Evolutionary conservation across 2,888 invertebrate species (phyloP).

Genomic region (Crematogaster levior): DNA sequence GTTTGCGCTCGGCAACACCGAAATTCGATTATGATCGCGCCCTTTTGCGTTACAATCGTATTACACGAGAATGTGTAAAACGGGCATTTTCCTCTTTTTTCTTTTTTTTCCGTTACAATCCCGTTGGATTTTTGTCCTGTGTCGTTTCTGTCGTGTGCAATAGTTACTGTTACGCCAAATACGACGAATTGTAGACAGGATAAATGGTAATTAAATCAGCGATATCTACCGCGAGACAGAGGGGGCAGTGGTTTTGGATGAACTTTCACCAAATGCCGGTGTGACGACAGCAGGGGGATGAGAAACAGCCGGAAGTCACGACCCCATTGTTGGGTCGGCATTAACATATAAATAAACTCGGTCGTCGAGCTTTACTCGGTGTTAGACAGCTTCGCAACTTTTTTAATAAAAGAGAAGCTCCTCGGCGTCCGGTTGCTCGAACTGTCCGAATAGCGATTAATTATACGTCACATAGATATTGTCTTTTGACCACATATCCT

Average conservation of each 20-base stretch:
- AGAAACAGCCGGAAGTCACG: conserved; percentile 66
- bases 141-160: conserved; percentile 6
- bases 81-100: conserved; percentile 17
- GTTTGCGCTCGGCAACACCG: conserved; percentile 51
- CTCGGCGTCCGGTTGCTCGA: conserved; percentile 21
- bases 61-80: conserved; percentile 44
- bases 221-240: conserved; percentile 64
- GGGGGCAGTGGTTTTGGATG: conserved; percentile 55
- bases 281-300: conserved; percentile 38
- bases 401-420: conserved; percentile 67
- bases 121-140: conserved; percentile 36
- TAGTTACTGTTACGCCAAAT: conserved; percentile 19
- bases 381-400: conserved; percentile 62
- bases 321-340: conserved; percentile 60
- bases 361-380: conserved; percentile 46
- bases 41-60: conserved; percentile 54
- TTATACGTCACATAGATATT: conserved; percentile 51
- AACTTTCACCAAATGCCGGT: conserved; percentile 72
- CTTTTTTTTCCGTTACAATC: conserved; percentile 18
- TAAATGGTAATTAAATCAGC: conserved; percentile 75
- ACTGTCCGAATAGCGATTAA: conserved; percentile 57
- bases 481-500: conserved; percentile 4
- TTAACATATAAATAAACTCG: conserved; percentile 72
- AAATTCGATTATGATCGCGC: conserved; percentile 53
- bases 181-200: conserved; percentile 37